A percentile compares a stretch with the other conserved stretches of the same genome.
phyloP scores from a whole-genome alignment of 2,888 invertebrate genomes.

The Galerucella nymphaeae region DNA sequence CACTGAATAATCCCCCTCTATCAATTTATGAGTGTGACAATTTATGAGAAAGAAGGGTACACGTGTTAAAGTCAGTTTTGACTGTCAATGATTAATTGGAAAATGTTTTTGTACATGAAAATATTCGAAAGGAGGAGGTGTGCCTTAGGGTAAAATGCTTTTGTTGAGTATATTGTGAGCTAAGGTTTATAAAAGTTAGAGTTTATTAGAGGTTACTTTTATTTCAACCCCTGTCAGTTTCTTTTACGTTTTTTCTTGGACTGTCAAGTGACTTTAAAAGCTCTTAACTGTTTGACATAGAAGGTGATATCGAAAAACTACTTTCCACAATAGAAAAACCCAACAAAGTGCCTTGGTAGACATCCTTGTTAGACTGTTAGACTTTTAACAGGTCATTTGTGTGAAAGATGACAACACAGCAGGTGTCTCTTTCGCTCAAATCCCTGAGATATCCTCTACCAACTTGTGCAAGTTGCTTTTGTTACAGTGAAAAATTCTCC shows the following conservation, averaged over 20 bases:
- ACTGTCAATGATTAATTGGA: slow-evolving; percentile 42
- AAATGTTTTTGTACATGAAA: slow-evolving; percentile 7
- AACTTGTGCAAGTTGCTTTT: too few species aligned
- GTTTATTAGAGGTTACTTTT: not conserved
- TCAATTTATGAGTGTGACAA: slow-evolving; percentile 57
- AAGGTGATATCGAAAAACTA: too few species aligned
- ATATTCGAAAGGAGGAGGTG: not conserved
- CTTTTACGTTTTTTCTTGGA: not conserved
- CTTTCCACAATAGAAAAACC: too few species aligned
- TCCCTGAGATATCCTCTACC: too few species aligned
- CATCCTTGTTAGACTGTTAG: too few species aligned
- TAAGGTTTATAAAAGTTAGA: not conserved
- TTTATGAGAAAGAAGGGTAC: slow-evolving; percentile 54
- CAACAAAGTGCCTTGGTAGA: too few species aligned
- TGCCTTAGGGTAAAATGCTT: not conserved
- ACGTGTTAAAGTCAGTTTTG: slow-evolving; percentile 54
- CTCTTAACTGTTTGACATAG: too few species aligned
- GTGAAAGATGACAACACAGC: too few species aligned
- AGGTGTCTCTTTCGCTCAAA: too few species aligned
- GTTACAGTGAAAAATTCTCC: too few species aligned
- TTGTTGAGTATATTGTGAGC: not conserved
- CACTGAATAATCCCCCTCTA: slow-evolving; percentile 54
- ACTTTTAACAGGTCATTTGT: too few species aligned
- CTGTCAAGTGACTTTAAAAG: too few species aligned
- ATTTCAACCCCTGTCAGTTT: not conserved